A percentile compares a stretch with the other conserved stretches of the same genome.
Conservation (phyloP, 1,140 invertebrate genomes). For the Pseudoatta argentina region DNA sequence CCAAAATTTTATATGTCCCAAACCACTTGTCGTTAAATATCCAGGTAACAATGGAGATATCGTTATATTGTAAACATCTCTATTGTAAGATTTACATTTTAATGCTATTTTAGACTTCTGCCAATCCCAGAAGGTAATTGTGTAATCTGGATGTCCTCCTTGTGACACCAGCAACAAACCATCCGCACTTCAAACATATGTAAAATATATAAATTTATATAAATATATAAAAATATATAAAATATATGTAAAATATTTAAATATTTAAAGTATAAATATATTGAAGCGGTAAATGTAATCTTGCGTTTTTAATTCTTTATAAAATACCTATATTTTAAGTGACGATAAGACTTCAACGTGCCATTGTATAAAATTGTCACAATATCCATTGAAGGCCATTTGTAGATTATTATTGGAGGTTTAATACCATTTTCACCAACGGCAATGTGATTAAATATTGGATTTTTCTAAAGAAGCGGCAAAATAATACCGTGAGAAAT, state of each 20-base stretch:
- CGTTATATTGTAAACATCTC: conserved; percentile 91
- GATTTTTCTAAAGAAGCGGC: conserved; percentile 89
- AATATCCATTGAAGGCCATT: conserved; percentile 92
- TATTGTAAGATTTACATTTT: conserved; percentile 92
- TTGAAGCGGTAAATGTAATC: background rate
- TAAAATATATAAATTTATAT: background rate
- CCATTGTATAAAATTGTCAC: conserved; percentile 91
- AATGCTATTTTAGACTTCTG: conserved; percentile 90
- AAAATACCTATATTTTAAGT: conserved; percentile 92
- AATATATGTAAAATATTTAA: too few species aligned
- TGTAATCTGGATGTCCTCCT: conserved; percentile 94
- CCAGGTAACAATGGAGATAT: conserved; percentile 93
- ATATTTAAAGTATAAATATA: background rate
- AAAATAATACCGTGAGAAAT: background rate
- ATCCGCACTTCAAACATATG: conserved; percentile 88
- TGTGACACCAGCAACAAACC: conserved; percentile 94
- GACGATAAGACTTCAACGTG: conserved; percentile 90
- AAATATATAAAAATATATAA: too few species aligned
- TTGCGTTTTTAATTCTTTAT: background rate
- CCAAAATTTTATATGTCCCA: conserved; percentile 96
- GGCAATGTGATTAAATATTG: conserved; percentile 90
- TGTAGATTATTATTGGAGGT: conserved; percentile 93
- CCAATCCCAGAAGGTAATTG: conserved; percentile 96
- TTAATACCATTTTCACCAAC: conserved; percentile 90
- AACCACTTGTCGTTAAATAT: conserved; percentile 92